Conservation (phyloP, 2,888 invertebrate genomes). For the Eutolmus rufibarbis region DNA sequence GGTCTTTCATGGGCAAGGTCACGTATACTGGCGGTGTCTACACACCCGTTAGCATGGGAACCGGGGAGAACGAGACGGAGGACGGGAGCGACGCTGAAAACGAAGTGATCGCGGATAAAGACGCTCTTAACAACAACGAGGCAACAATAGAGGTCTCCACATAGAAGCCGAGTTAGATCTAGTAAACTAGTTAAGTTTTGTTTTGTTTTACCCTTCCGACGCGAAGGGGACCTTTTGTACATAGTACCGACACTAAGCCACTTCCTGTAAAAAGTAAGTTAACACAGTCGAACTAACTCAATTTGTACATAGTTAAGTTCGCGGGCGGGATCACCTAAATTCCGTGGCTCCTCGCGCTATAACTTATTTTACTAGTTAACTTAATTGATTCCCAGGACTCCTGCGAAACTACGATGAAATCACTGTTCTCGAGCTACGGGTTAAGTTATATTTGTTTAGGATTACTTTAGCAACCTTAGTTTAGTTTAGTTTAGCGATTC, state of each 20-base stretch:
- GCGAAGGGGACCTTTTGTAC: background rate
- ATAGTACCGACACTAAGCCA: constrained; percentile 1
- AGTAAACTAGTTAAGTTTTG: constrained; percentile 12
- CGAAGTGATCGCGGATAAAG: constrained; percentile 65
- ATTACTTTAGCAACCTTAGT: constrained; percentile 32
- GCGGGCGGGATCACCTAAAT: background rate
- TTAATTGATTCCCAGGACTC: background rate
- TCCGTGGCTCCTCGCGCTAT: background rate
- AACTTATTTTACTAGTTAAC: constrained; percentile 20
- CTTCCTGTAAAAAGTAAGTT: constrained; percentile 28
- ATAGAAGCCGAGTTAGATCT: constrained; percentile 60
- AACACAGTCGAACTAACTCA: constrained; percentile 20
- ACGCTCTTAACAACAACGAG: constrained; percentile 69
- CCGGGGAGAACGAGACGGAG: constrained; percentile 60
- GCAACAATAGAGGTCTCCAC: constrained; percentile 69
- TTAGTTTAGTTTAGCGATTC: constrained; percentile 43
- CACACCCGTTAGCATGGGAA: constrained; percentile 59
- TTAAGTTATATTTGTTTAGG: background rate
- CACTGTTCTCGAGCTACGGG: background rate
- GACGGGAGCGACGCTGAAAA: constrained; percentile 60
- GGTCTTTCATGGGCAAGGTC: constrained; percentile 89
- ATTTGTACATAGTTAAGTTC: constrained; percentile 16
- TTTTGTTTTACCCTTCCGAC: constrained; percentile 1
- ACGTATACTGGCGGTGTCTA: constrained; percentile 64
- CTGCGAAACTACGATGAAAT: background rate